Evolutionary conservation across 1,140 invertebrate species (phyloP).

Genomic region (Aethina tumida): DNA sequence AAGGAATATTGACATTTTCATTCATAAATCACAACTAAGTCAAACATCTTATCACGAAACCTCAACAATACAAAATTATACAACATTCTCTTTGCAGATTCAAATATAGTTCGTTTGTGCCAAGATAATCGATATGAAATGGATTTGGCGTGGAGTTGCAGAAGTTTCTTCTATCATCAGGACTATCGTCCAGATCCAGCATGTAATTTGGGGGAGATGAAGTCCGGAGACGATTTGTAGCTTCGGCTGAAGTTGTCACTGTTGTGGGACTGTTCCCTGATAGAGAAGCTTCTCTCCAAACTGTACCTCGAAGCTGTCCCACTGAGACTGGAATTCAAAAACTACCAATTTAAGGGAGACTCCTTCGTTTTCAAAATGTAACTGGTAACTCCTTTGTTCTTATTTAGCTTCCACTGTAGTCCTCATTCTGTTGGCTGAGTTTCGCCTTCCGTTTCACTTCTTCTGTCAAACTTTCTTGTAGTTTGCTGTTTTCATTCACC

Average conservation of each 20-base stretch:
- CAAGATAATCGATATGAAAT: too few relatives aligned
- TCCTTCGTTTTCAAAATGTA: conserved; percentile 29
- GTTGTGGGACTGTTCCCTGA: too few relatives aligned
- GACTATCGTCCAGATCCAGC: conserved; percentile 63
- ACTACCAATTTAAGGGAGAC: conserved; percentile 22
- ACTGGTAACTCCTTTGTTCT: conserved; percentile 57
- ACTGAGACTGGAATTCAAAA: conserved; percentile 30
- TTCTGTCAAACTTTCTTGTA: conserved; percentile 58
- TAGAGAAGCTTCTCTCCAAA: conserved; percentile 26
- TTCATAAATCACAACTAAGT: too few relatives aligned
- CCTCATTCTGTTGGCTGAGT: conserved; percentile 72
- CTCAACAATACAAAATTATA: too few relatives aligned
- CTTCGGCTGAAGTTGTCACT: too few relatives aligned
- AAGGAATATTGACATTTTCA: too few relatives aligned
- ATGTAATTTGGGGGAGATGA: conserved; percentile 60
- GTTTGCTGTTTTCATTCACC: conserved; percentile 49
- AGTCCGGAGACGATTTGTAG: too few relatives aligned
- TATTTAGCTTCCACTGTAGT: conserved; percentile 74
- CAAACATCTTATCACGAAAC: too few relatives aligned
- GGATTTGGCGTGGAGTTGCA: conserved; percentile 32
- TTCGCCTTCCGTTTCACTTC: conserved; percentile 67
- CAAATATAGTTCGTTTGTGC: too few relatives aligned
- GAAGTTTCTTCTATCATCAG: conserved; percentile 46
- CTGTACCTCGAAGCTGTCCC: conserved; percentile 18
- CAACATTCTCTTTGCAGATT: too few relatives aligned